phyloP scores from a whole-genome alignment of 2,888 invertebrate species.

The Furcula furcula region DNA sequence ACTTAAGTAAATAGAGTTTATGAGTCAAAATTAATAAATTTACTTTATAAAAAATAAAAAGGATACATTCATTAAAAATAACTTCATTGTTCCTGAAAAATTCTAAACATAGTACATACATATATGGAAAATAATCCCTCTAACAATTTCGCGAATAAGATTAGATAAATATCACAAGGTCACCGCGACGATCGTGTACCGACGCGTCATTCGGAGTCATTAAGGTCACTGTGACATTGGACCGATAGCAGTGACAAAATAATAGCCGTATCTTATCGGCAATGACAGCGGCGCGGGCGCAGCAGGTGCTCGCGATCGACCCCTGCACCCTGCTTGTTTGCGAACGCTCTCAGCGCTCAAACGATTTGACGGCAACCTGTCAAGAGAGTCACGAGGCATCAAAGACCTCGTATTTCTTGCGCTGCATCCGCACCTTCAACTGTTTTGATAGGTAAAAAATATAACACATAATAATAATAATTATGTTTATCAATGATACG shows the following conservation, averaged over 20 bases:
- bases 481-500: too few species aligned
- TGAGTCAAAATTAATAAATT: background rate
- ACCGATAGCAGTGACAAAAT: slow-evolving; percentile 75
- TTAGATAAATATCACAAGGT: slow-evolving; percentile 80
- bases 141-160: slow-evolving; percentile 67
- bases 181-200: slow-evolving; percentile 60
- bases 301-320: slow-evolving; percentile 73
- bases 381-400: slow-evolving; percentile 25
- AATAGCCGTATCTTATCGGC: slow-evolving; percentile 79
- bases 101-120: slow-evolving; percentile 25
- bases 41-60: background rate
- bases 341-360: slow-evolving; percentile 29
- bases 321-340: slow-evolving; percentile 54
- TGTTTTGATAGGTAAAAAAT: slow-evolving; percentile 6
- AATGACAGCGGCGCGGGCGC: slow-evolving; percentile 76
- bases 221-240: slow-evolving; percentile 81
- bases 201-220: slow-evolving; percentile 76
- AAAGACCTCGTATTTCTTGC: slow-evolving; percentile 7
- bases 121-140: slow-evolving; percentile 44
- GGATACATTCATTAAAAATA: background rate
- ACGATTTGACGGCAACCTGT: slow-evolving; percentile 22
- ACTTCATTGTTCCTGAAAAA: slow-evolving; percentile 3
- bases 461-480: slow-evolving; percentile 2
- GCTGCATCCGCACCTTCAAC: background rate
- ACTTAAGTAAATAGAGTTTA: too few species aligned